These are phyloP conservation scores for Diarsia brunnea DNA, from an alignment of 2,888 invertebrate species.

Conservation along the genomic window DNA sequence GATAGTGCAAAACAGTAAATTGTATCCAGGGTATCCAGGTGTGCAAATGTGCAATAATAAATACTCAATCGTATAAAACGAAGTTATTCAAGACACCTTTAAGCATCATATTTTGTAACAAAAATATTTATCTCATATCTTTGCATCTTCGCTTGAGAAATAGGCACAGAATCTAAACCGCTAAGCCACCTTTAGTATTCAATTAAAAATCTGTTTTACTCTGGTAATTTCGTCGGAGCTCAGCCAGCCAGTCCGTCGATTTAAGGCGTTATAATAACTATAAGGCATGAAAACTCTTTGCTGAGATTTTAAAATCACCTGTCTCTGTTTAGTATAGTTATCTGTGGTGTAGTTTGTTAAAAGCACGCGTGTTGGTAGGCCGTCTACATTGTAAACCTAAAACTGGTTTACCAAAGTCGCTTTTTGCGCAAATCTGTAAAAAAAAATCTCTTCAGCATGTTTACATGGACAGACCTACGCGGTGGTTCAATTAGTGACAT, in stretches of 20 bases:
- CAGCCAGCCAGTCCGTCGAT: background rate
- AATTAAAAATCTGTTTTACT: background rate
- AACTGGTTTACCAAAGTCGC: background rate
- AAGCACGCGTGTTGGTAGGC: conserved; percentile 10
- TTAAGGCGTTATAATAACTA: too few species aligned
- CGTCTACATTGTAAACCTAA: background rate
- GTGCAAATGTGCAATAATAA: background rate
- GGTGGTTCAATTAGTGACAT: background rate
- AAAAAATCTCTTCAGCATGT: conserved; percentile 19
- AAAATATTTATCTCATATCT: background rate
- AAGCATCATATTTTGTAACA: background rate
- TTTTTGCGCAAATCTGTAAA: conserved; percentile 4
- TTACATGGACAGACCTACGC: background rate
- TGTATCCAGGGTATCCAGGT: background rate
- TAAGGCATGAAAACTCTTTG: background rate
- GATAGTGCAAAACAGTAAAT: conserved; percentile 12
- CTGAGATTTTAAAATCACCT: background rate
- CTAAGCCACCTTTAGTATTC: background rate
- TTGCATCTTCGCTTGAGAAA: background rate
- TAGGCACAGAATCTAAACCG: background rate
- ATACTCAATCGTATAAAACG: background rate
- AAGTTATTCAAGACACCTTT: background rate
- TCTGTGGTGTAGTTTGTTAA: conserved; percentile 9
- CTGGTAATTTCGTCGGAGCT: background rate
- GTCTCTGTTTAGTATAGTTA: conserved; percentile 1